phyloP scores from a whole-genome alignment of 2,797 vertebrate genomes.

The Tolypeutes matacus region DNA sequence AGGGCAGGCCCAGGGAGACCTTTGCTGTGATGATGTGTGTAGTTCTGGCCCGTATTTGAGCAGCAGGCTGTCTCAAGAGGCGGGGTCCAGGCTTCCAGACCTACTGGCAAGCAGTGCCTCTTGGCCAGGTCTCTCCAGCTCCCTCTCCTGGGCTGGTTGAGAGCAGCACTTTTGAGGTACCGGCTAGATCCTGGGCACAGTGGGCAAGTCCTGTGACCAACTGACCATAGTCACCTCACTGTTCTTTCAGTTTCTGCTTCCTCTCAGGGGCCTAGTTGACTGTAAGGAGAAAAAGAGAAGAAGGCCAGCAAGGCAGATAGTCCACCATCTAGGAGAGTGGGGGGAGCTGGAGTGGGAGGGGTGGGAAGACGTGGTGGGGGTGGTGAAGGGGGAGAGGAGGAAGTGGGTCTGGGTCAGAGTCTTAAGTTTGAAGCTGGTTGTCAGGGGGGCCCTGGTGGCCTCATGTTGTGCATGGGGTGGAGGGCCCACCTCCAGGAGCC shows the following conservation, averaged over 20 bases:
- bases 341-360: background rate
- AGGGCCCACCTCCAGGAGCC: background rate
- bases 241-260: background rate
- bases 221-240: background rate
- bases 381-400: too few relatives aligned
- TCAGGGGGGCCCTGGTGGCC: background rate
- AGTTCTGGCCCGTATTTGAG: background rate
- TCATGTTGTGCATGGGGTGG: background rate
- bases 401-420: background rate
- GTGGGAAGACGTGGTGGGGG: accelerated
- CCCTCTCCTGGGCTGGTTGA: background rate
- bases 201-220: background rate
- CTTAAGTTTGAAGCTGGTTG: background rate
- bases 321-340: background rate
- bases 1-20: background rate
- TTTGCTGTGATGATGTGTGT: background rate
- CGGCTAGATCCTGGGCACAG: background rate
- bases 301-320: background rate
- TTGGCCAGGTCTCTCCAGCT: background rate
- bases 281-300: background rate
- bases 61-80: background rate
- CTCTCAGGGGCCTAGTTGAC: background rate
- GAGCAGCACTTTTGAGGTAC: background rate
- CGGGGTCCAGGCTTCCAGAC: background rate
- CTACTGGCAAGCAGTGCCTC: background rate